phyloP scores from a whole-genome alignment of 2,888 invertebrate species.

The Agrochola lychnidis region DNA sequence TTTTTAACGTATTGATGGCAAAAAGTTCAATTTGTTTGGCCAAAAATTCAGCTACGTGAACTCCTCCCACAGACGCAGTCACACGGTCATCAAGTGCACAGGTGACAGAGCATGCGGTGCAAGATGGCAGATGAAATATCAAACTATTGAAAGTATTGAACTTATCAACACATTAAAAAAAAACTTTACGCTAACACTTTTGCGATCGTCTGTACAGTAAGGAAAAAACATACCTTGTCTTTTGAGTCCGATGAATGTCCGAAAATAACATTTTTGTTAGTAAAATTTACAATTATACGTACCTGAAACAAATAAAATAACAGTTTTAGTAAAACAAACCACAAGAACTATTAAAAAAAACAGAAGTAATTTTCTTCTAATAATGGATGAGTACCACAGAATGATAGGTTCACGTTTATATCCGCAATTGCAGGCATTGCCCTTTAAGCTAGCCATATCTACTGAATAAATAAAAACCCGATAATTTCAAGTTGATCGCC shows the following conservation, averaged over 20 bases:
- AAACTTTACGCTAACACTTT: constrained; percentile 43
- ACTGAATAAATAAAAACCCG: constrained; percentile 4
- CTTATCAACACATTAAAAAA: background rate
- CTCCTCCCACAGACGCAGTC: background rate
- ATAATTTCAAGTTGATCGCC: constrained; percentile 1
- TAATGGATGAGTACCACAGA: background rate
- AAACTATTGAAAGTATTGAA: background rate
- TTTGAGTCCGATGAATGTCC: constrained; percentile 34
- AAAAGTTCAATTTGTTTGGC: background rate
- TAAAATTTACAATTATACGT: constrained; percentile 59
- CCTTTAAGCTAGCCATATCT: background rate
- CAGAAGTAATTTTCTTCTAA: background rate
- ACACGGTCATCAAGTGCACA: background rate
- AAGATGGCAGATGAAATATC: background rate
- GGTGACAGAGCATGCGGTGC: background rate
- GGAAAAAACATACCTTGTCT: constrained; percentile 68
- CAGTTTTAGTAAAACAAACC: background rate
- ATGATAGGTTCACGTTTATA: constrained; percentile 4
- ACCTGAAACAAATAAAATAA: constrained; percentile 64
- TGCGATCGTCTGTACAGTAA: constrained; percentile 64
- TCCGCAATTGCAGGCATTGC: background rate
- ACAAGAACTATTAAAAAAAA: background rate
- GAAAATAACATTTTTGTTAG: constrained; percentile 38
- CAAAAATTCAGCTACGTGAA: background rate
- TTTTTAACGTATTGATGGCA: background rate